Evolutionary conservation across 1,140 invertebrate genomes (phyloP).

Genomic region (Camponotus vicinus): DNA sequence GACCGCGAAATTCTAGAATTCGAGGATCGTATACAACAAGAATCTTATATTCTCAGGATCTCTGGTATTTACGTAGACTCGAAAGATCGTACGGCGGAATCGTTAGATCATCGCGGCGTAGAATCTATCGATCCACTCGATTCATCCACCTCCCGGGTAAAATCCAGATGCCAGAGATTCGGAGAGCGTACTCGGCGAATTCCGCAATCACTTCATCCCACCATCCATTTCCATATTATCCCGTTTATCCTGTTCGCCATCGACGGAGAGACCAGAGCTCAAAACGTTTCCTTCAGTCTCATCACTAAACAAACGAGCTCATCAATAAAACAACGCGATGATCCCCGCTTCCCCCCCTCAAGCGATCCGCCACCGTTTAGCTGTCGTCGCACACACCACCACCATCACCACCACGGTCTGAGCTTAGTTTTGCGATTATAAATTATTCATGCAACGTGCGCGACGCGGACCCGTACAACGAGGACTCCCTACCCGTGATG

Average conservation of each 20-base stretch:
- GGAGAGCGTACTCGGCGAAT: slow-evolving; percentile 15
- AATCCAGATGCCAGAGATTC: slow-evolving; percentile 28
- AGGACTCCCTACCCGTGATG: slow-evolving; percentile 59
- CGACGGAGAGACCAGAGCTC: neutral
- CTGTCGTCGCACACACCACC: slow-evolving; percentile 7
- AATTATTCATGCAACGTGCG: slow-evolving; percentile 54
- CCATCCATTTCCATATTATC: slow-evolving; percentile 37
- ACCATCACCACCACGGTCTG: neutral
- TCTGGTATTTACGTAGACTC: neutral
- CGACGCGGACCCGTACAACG: slow-evolving; percentile 27
- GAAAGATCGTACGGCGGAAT: neutral
- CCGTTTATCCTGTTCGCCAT: neutral
- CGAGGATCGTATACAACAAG: neutral
- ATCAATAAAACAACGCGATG: slow-evolving; percentile 56
- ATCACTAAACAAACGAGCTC: slow-evolving; percentile 49
- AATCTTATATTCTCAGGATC: neutral
- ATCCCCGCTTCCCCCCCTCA: neutral
- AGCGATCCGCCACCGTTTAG: slow-evolving; percentile 32
- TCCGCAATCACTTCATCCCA: slow-evolving; percentile 39
- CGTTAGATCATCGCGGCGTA: neutral
- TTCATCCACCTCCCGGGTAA: neutral
- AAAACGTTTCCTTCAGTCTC: slow-evolving; percentile 18
- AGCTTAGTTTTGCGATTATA: slow-evolving; percentile 34
- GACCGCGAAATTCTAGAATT: neutral
- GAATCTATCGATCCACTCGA: slow-evolving; percentile 10